These are phyloP conservation scores for Bolinopsis microptera DNA, from an alignment of 37 sponge, comb jelly and placozoan genomes.

Conservation along the genomic window DNA sequence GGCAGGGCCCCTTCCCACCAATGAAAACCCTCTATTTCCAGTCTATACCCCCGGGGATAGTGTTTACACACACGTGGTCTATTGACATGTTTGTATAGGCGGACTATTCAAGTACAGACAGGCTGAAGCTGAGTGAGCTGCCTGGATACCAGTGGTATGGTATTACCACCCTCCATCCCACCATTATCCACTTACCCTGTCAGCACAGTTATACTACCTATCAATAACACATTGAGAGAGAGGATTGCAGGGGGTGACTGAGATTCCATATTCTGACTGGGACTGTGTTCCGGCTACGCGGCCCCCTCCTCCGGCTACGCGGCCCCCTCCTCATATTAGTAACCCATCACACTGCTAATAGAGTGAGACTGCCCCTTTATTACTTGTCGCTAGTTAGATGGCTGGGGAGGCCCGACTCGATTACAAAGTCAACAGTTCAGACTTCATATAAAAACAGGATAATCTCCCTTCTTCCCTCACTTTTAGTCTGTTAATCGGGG, in stretches of 20 bases:
- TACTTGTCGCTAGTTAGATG: neutral
- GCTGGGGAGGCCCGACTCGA: neutral
- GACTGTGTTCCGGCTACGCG: too few relatives aligned
- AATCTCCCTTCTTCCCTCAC: neutral
- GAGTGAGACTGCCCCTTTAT: too few relatives aligned
- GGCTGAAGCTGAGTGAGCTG: neutral
- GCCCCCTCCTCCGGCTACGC: too few relatives aligned
- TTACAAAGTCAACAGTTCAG: neutral
- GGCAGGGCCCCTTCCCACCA: too few relatives aligned
- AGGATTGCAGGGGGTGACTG: too few relatives aligned
- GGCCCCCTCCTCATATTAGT: too few relatives aligned
- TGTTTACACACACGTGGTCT: neutral
- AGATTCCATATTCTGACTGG: too few relatives aligned
- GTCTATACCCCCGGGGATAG: too few relatives aligned
- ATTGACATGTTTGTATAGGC: neutral
- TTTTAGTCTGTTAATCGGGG: neutral
- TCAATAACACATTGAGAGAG: neutral
- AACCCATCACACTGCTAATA: too few relatives aligned
- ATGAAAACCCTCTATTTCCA: neutral
- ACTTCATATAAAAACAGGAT: neutral
- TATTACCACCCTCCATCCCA: neutral
- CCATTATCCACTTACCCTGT: neutral
- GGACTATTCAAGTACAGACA: neutral
- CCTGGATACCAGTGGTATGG: too few relatives aligned
- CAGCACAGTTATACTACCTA: neutral